Percentiles rank a stretch among this genome's conserved stretches.
These are phyloP conservation scores for Sinhomidia bicolor DNA, from an alignment of 2,888 invertebrate genomes.

Conservation along the genomic window DNA sequence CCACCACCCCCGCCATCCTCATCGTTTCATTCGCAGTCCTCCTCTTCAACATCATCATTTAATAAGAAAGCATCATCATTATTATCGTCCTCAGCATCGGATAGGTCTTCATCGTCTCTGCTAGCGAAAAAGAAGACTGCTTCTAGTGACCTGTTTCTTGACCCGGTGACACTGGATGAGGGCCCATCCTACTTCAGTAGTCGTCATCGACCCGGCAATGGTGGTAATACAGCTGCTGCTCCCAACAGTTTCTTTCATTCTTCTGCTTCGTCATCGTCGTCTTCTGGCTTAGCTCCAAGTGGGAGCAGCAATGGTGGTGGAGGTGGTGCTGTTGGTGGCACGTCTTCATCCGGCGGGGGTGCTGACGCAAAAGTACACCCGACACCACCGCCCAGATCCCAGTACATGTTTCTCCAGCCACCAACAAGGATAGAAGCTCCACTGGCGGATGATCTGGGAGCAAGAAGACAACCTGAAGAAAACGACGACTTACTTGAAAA, in stretches of 20 bases:
- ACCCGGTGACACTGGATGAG: slow-evolving; percentile 71
- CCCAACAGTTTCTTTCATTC: slow-evolving; percentile 72
- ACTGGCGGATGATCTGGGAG: slow-evolving; percentile 61
- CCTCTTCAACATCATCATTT: slow-evolving; percentile 66
- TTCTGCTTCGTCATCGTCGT: slow-evolving; percentile 50
- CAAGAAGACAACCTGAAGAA: slow-evolving; percentile 20
- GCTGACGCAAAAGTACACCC: slow-evolving; percentile 50
- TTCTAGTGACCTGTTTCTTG: slow-evolving; percentile 72
- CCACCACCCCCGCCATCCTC: slow-evolving; percentile 39
- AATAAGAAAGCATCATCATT: slow-evolving; percentile 65
- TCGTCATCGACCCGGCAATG: slow-evolving; percentile 43
- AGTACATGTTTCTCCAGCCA: slow-evolving; percentile 64
- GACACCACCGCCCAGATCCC: slow-evolving; percentile 68
- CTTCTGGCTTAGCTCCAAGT: slow-evolving; percentile 40
- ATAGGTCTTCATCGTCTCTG: slow-evolving; percentile 18
- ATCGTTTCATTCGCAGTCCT: slow-evolving; percentile 56
- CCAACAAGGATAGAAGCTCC: slow-evolving; percentile 71
- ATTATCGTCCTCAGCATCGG: slow-evolving; percentile 45
- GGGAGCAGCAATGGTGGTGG: slow-evolving; percentile 27
- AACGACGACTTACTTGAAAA: slow-evolving; percentile 63
- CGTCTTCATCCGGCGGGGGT: slow-evolving; percentile 32
- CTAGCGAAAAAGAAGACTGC: slow-evolving; percentile 63
- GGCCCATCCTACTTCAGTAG: slow-evolving; percentile 56
- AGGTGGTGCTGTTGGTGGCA: slow-evolving; percentile 1
- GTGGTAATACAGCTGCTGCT: slow-evolving; percentile 9